Conservation (phyloP, 2,113 vertebrate genomes). For the Tiliqua scincoides region DNA sequence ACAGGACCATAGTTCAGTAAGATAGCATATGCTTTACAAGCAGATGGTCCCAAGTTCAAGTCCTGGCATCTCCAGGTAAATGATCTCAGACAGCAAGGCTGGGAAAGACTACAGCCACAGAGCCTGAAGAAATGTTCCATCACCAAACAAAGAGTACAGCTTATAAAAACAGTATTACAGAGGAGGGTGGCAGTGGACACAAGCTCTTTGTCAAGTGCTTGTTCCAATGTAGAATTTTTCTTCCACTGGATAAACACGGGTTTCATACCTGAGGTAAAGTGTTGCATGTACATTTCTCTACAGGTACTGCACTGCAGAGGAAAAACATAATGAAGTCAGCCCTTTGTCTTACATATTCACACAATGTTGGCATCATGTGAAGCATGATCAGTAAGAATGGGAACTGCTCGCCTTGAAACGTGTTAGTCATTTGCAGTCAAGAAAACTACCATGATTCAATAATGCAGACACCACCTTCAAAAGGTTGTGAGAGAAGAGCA, state of each 20-base stretch:
- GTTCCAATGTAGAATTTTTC: background rate
- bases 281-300: background rate
- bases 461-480: background rate
- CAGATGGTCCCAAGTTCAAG: no score
- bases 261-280: background rate
- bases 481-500: background rate
- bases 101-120: no score
- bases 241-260: background rate
- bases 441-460: background rate
- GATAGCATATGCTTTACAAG: no score
- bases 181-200: background rate
- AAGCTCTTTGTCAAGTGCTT: background rate
- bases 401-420: background rate
- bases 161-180: background rate
- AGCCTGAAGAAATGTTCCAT: no score
- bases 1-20: no score
- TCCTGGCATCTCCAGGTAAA: no score
- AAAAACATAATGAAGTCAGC: background rate
- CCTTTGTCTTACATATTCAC: no score
- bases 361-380: background rate
- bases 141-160: no score
- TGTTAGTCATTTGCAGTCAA: background rate
- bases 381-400: background rate
- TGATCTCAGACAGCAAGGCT: no score
- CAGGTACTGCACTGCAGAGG: background rate